These are phyloP conservation scores for Alectura lathami DNA, from an alignment of 2,113 vertebrate species.

Conservation along the genomic window DNA sequence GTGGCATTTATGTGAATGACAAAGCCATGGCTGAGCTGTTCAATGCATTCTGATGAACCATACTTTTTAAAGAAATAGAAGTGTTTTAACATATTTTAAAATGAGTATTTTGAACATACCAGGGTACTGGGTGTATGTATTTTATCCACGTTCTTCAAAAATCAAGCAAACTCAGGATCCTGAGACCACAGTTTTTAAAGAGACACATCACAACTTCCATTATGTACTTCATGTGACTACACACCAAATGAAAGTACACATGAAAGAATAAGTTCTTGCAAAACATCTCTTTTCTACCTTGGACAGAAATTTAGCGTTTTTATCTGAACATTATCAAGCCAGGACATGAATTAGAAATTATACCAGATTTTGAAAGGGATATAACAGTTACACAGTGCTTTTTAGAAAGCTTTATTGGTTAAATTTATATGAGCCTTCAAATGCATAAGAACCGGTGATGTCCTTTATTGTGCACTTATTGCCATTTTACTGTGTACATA, in stretches of 20 bases:
- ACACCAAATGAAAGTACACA: fast-evolving
- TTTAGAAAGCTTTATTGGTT: background rate
- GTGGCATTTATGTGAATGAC: constrained; percentile 5
- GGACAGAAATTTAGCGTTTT: background rate
- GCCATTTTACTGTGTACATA: background rate
- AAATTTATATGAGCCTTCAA: background rate
- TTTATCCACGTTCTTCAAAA: background rate
- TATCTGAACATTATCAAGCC: background rate
- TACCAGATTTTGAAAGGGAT: background rate
- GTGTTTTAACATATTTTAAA: background rate
- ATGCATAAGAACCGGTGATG: background rate
- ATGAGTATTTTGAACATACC: background rate
- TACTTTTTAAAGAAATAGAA: background rate
- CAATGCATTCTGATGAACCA: background rate
- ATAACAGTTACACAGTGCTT: background rate
- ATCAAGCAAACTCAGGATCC: background rate
- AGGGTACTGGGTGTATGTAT: background rate
- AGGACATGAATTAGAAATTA: background rate
- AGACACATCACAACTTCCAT: background rate
- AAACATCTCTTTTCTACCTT: background rate
- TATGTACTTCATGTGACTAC: background rate
- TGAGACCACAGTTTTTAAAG: background rate
- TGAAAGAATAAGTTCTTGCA: background rate
- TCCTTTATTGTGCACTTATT: background rate
- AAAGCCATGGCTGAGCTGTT: constrained; percentile 12